These are phyloP conservation scores for Taurulus bubalis DNA, from an alignment of 2,113 vertebrate genomes.

Conservation along the genomic window DNA sequence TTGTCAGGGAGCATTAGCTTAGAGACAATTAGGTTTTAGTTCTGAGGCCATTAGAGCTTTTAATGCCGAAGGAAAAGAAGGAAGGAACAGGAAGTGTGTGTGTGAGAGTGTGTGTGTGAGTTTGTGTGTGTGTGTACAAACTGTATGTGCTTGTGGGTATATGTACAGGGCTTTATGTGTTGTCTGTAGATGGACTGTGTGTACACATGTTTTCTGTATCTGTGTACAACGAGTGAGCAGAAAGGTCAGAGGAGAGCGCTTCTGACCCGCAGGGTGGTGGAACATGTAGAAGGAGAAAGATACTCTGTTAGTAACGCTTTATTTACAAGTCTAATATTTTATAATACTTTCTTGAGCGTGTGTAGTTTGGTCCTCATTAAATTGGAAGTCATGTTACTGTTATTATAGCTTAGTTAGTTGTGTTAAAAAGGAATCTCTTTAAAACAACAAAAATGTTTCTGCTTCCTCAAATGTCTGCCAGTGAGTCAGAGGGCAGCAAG, in stretches of 20 bases:
- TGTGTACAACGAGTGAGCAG: neutral
- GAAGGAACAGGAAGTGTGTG: slow-evolving; percentile 6
- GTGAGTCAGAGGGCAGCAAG: neutral
- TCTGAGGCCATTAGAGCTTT: slow-evolving; percentile 49
- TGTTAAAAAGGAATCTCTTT: too few species aligned
- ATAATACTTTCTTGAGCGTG: neutral
- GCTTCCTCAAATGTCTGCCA: neutral
- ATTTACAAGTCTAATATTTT: neutral
- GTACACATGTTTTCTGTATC: neutral
- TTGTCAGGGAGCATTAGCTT: slow-evolving; percentile 59
- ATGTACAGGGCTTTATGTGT: neutral
- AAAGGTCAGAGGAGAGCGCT: neutral
- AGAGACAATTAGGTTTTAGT: slow-evolving; percentile 53
- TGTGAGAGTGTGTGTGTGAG: neutral
- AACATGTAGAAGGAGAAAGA: neutral
- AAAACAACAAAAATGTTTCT: neutral
- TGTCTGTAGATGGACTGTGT: neutral
- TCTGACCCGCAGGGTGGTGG: neutral
- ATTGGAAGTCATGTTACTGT: neutral
- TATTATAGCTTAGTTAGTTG: too few species aligned
- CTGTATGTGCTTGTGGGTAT: neutral
- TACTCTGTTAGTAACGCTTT: neutral
- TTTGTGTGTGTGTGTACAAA: neutral
- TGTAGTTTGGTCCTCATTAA: neutral
- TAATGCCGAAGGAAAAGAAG: slow-evolving; percentile 37